phyloP scores from a whole-genome alignment of 2,888 invertebrate species.

The Ceraclea dissimilis region DNA sequence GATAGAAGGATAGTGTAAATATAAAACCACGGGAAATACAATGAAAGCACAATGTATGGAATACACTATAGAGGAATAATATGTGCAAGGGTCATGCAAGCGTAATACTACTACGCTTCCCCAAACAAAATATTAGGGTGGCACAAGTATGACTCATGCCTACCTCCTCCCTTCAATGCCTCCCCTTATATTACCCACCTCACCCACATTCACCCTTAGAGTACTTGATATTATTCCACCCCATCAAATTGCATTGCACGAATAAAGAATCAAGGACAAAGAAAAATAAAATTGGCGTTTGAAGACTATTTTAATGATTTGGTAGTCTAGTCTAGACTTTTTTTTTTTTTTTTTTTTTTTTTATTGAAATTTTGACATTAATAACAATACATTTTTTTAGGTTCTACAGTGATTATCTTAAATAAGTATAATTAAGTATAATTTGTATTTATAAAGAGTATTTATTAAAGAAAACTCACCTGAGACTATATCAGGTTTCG shows the following conservation, averaged over 20 bases:
- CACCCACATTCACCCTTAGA: neutral
- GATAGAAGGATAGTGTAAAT: neutral
- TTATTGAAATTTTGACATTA: too few species aligned
- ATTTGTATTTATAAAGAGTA: too few species aligned
- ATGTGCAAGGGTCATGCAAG: constrained; percentile 4
- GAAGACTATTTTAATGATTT: too few species aligned
- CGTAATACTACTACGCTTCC: neutral
- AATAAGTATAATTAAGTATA: too few species aligned
- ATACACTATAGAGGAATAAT: neutral
- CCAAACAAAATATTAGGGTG: constrained; percentile 4
- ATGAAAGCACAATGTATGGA: neutral
- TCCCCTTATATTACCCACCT: neutral
- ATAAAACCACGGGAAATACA: neutral
- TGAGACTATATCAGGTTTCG: too few species aligned
- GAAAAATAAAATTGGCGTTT: too few species aligned
- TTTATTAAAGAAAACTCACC: too few species aligned
- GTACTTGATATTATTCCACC: neutral
- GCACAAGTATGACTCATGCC: neutral
- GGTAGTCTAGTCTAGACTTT: too few species aligned
- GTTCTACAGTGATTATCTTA: too few species aligned
- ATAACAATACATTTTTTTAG: too few species aligned
- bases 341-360: too few species aligned
- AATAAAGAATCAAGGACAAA: neutral
- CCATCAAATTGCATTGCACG: neutral
- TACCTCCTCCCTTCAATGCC: neutral